phyloP scores from a whole-genome alignment of 1,140 invertebrate genomes.

The Polypedilum vanderplanki region DNA sequence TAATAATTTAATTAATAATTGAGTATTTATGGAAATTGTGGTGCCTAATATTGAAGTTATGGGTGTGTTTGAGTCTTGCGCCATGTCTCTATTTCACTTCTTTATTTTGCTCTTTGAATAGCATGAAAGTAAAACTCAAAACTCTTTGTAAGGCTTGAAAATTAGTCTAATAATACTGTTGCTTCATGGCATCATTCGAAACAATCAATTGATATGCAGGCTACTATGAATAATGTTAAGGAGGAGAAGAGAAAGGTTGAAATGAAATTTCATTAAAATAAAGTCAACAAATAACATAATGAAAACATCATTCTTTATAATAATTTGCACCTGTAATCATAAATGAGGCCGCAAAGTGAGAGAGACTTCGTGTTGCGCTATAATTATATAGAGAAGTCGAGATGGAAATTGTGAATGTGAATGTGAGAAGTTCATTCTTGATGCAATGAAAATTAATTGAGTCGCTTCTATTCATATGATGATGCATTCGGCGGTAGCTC shows the following conservation, averaged over 20 bases:
- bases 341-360: neutral
- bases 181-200: neutral
- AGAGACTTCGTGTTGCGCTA: neutral
- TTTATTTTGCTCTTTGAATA: neutral
- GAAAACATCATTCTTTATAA: conserved; percentile 25
- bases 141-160: neutral
- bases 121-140: conserved; percentile 2
- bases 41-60: neutral
- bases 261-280: conserved; percentile 8
- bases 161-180: conserved; percentile 6
- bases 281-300: conserved; percentile 19
- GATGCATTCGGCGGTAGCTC: neutral
- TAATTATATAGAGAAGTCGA: neutral
- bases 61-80: neutral
- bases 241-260: conserved; percentile 3
- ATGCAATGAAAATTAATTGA: neutral
- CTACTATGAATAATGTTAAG: neutral
- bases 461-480: conserved; percentile 1
- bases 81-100: neutral
- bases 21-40: neutral
- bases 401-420: too few species aligned
- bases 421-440: neutral
- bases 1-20: conserved; percentile 28
- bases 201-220: neutral
- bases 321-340: conserved; percentile 28